A percentile compares a stretch with the other conserved stretches of the same genome.
Conservation (phyloP, 2,113 vertebrate species). For the Cavia porcellus region DNA sequence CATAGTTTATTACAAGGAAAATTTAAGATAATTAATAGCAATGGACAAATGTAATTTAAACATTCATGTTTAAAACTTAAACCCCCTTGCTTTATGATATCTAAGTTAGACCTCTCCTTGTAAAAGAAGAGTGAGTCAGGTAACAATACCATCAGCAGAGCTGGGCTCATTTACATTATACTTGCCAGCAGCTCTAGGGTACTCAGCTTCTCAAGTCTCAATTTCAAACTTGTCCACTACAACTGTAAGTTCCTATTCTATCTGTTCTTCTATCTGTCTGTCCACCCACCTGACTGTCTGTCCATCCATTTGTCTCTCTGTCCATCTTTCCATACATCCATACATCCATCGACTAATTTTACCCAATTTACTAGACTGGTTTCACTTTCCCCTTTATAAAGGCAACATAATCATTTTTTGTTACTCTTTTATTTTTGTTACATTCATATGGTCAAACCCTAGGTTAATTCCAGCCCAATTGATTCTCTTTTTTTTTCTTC, state of each 20-base stretch:
- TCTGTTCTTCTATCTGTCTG: background rate
- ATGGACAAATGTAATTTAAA: background rate
- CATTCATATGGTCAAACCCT: background rate
- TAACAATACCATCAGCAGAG: background rate
- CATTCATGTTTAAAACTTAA: background rate
- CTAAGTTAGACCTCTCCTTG: background rate
- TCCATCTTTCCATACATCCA: background rate
- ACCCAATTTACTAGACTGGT: background rate
- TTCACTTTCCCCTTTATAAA: background rate
- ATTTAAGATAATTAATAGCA: background rate
- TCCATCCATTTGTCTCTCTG: background rate
- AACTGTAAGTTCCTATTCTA: background rate
- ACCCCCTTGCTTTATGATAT: background rate
- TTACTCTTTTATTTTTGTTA: background rate
- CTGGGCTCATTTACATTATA: background rate
- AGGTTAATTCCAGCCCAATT: background rate
- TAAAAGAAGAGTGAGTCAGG: background rate
- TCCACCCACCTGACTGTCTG: background rate
- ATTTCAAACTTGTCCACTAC: background rate
- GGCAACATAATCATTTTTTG: background rate
- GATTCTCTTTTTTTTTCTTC: background rate
- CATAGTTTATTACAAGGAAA: conserved; percentile 12
- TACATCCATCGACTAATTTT: background rate
- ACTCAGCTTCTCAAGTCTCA: background rate
- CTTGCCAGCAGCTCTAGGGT: background rate